Evolutionary conservation across 2,888 invertebrate species (phyloP).

Genomic region (Dryococelus australis): DNA sequence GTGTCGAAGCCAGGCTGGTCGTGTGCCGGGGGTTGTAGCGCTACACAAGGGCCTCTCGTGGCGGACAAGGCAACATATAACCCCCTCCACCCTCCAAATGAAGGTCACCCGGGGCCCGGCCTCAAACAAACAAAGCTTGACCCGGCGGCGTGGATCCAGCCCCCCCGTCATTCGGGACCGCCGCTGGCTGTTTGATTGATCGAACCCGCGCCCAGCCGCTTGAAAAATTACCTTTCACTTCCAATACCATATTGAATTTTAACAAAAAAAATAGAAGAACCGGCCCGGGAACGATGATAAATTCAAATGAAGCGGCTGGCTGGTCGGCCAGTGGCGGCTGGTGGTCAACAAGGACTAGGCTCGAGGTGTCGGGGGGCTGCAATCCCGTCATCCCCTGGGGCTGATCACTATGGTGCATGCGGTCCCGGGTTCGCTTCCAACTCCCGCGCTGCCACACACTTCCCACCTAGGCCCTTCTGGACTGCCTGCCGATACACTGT

Average conservation of each 20-base stretch:
- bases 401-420: too few species aligned
- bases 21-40: too few species aligned
- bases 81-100: too few species aligned
- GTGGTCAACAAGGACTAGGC: not conserved
- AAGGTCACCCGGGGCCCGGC: not conserved
- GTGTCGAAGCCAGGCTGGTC: too few species aligned
- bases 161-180: not conserved
- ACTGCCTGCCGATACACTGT: too few species aligned
- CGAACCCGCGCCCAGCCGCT: not conserved
- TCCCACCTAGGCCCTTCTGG: too few species aligned
- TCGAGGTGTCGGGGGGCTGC: not conserved
- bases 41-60: too few species aligned
- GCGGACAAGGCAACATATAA: too few species aligned
- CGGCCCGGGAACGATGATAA: not conserved
- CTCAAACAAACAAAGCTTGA: constrained; percentile 9
- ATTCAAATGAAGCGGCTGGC: not conserved
- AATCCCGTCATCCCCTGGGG: not conserved
- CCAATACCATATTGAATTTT: constrained; percentile 16
- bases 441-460: too few species aligned
- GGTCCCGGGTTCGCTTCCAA: too few species aligned
- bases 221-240: constrained; percentile 9
- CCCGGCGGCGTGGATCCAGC: not conserved
- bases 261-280: not conserved
- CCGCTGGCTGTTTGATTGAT: constrained; percentile 2
- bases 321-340: not conserved